Percentiles rank a stretch among this genome's conserved stretches.
These are phyloP conservation scores for Rhodophaea formosa DNA, from an alignment of 2,888 invertebrate genomes.

Conservation along the genomic window DNA sequence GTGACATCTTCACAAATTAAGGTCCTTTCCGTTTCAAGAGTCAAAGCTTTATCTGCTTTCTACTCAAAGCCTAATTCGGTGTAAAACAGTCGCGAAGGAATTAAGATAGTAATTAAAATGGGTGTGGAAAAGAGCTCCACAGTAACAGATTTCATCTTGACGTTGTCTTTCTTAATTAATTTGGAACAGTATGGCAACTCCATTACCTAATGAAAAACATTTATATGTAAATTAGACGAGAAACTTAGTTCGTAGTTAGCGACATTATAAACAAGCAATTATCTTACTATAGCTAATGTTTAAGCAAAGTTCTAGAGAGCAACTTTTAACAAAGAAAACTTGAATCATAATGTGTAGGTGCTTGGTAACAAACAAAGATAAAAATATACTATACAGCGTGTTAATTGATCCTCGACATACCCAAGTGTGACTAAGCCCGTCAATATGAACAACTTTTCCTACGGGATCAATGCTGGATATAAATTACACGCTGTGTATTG, in stretches of 20 bases:
- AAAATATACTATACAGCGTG: too few species aligned
- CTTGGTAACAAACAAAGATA: too few species aligned
- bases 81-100: neutral
- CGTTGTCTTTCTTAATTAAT: conserved; percentile 11
- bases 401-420: too few species aligned
- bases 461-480: too few species aligned
- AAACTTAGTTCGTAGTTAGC: neutral
- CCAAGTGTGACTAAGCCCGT: too few species aligned
- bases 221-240: neutral
- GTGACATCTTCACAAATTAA: too few species aligned
- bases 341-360: too few species aligned
- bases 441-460: too few species aligned
- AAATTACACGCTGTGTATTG: too few species aligned
- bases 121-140: neutral
- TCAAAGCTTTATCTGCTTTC: neutral
- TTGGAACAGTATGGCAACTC: neutral
- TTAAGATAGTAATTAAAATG: conserved; percentile 9
- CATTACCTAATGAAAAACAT: conserved; percentile 6
- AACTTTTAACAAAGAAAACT: too few species aligned
- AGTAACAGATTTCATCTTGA: conserved; percentile 3
- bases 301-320: neutral
- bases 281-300: neutral
- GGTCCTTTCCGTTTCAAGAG: neutral
- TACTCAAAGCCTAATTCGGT: neutral
- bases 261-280: neutral